Evolutionary conservation across 2,113 vertebrate genomes (phyloP), one percentile per base, ranked within the genome.

Genomic region (Heterochromis multidens): DNA sequence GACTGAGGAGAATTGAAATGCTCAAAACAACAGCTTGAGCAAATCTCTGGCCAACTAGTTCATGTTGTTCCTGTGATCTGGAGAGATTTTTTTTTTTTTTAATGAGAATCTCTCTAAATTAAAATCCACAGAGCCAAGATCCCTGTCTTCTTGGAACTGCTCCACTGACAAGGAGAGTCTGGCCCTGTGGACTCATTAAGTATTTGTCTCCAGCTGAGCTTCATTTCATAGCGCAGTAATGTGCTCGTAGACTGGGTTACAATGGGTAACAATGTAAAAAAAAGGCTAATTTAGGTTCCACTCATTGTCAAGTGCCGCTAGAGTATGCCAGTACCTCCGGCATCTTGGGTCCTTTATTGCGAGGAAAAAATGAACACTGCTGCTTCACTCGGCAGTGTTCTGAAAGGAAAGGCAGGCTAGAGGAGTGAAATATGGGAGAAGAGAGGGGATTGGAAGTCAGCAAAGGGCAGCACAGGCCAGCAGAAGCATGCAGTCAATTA

Each of bases 41-140:
- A 86, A 80, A 83, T 74, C 25, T 86, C 79, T 59, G 27, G 74
- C 90, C 83, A 89, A 54, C 61, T 61, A 37, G 85, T 83, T 85
- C 88, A 80, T 25, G 84, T 84, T 91, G 93, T 94, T 92, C 93
- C 87, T 92, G 92, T 88, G 89, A 93, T 87, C 57, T 74, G 56
- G 21, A 76, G 70, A 79, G 70, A 77, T 62, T 37, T 79, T 82
- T 77, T 79, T 40, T 60, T 61, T 84, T 40, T 21, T 2, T 3
- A 1, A 79, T 65, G 87, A 86, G 79, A 86, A 65, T 85, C 33
- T 83, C 57, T 83, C 87, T 54, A 79, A 90, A 90, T 91, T 84
- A 88, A 88, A 93, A 93, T 77, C 80, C 81, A 76, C 35, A 56
- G 65, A 88, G 91, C 87, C 82, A 90, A 90, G 81, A 90, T 89